phyloP scores from a whole-genome alignment of 1,140 invertebrate species.

The Drosophila ercepeae region DNA sequence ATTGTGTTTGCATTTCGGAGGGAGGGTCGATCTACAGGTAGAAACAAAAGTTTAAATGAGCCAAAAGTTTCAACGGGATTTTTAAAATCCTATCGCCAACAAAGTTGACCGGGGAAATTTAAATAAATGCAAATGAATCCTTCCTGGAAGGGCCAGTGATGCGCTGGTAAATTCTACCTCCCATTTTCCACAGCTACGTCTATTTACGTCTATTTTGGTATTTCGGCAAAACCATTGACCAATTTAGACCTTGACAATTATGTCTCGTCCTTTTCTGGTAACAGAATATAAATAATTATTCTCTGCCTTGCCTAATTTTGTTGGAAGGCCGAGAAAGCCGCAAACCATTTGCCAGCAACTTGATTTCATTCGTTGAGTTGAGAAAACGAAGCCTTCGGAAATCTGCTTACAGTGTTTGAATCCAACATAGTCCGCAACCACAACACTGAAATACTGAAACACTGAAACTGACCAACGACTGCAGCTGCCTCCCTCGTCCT shows the following conservation, averaged over 20 bases:
- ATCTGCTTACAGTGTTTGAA: constrained; percentile 67
- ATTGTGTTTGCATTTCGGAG: constrained; percentile 40
- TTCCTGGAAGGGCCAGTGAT: background rate
- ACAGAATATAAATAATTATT: constrained; percentile 69
- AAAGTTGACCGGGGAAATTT: constrained; percentile 4
- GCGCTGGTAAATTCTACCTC: constrained; percentile 10
- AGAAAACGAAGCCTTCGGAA: constrained; percentile 20
- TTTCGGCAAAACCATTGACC: no score
- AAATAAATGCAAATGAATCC: constrained; percentile 30
- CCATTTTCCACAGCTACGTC: no score
- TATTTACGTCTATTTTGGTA: no score
- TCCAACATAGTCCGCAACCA: constrained; percentile 66
- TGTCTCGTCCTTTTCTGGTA: background rate
- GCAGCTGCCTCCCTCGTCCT: constrained; percentile 47
- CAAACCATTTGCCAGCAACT: constrained; percentile 60
- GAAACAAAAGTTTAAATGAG: constrained; percentile 20
- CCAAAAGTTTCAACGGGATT: constrained; percentile 24
- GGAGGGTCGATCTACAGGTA: constrained; percentile 19
- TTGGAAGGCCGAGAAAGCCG: constrained; percentile 33
- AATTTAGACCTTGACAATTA: constrained; percentile 49
- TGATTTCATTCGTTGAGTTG: constrained; percentile 27
- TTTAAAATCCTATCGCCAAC: background rate
- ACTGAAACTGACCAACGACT: constrained; percentile 41
- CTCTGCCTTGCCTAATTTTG: constrained; percentile 57
- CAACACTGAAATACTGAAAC: constrained; percentile 26